Conservation (phyloP, 2,797 vertebrate genomes). For the Chelon labrosus region DNA sequence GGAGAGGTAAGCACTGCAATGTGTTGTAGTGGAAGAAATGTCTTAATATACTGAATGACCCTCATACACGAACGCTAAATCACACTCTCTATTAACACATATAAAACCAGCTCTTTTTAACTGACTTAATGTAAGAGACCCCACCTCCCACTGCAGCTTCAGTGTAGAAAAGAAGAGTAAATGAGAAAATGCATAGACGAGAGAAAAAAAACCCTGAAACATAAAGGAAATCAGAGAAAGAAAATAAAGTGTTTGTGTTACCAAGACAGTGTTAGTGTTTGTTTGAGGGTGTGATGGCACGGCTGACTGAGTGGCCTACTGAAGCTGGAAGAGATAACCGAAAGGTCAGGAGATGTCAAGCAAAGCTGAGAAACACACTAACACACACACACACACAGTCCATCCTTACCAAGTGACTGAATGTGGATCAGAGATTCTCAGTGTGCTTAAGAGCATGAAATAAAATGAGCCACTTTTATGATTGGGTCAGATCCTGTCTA, state of each 20-base stretch:
- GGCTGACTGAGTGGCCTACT: constrained; percentile 59
- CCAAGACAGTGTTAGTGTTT: constrained; percentile 9
- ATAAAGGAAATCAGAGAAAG: constrained; percentile 14
- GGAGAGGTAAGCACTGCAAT: not conserved
- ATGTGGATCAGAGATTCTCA: constrained; percentile 57
- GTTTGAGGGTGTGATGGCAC: constrained; percentile 31
- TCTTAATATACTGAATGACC: not conserved
- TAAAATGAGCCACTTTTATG: constrained; percentile 62
- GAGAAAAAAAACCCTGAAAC: constrained; percentile 11
- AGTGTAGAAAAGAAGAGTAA: not conserved
- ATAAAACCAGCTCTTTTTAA: not conserved
- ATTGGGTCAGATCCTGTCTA: constrained; percentile 49
- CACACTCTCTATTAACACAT: not conserved
- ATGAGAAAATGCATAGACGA: not conserved
- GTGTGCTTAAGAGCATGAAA: constrained; percentile 59
- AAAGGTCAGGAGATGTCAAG: constrained; percentile 69
- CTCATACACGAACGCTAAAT: not conserved
- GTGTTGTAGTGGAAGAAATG: not conserved
- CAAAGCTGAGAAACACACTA: constrained; percentile 43
- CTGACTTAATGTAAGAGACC: not conserved
- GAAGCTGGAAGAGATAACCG: constrained; percentile 59
- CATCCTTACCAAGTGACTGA: constrained; percentile 44
- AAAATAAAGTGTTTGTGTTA: constrained; percentile 18
- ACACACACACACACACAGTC: constrained; percentile 12
- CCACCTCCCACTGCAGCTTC: not conserved